These are phyloP conservation scores for Colostygia pectinataria DNA, from an alignment of 2,888 invertebrate genomes.

Conservation along the genomic window DNA sequence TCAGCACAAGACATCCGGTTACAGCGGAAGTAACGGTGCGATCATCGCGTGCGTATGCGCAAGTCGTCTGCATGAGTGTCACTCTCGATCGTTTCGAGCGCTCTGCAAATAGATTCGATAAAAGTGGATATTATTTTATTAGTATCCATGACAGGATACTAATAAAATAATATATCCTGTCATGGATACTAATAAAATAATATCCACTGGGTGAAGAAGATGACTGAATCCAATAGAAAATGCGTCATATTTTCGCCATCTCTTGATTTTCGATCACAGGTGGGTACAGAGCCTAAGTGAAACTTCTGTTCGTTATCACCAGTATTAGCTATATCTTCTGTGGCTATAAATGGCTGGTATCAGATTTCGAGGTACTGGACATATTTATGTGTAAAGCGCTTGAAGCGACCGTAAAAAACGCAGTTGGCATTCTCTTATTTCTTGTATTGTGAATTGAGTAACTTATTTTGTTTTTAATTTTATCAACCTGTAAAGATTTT, in stretches of 20 bases:
- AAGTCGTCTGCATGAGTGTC: constrained; percentile 20
- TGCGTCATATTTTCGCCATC: too few relatives aligned
- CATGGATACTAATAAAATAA: too few relatives aligned
- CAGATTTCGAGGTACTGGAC: neutral
- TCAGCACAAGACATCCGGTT: constrained; percentile 50
- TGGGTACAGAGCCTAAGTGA: neutral
- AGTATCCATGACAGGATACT: too few relatives aligned
- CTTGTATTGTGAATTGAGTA: too few relatives aligned
- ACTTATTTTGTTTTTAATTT: too few relatives aligned
- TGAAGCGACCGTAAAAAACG: neutral
- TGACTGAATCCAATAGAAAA: too few relatives aligned
- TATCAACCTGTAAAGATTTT: too few relatives aligned
- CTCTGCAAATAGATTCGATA: too few relatives aligned
- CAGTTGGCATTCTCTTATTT: constrained; percentile 10
- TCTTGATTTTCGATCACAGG: too few relatives aligned
- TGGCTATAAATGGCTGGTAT: neutral
- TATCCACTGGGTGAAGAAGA: neutral
- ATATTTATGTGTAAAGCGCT: neutral
- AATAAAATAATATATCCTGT: too few relatives aligned
- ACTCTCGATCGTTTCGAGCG: too few relatives aligned
- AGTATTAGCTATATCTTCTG: neutral
- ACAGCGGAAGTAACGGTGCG: constrained; percentile 67
- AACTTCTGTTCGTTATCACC: neutral
- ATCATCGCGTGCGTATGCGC: constrained; percentile 56
- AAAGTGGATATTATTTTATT: too few relatives aligned